A percentile compares a stretch with the other conserved stretches of the same genome.
Conservation (phyloP, 2,888 invertebrate species). For the Lithosia quadra region DNA sequence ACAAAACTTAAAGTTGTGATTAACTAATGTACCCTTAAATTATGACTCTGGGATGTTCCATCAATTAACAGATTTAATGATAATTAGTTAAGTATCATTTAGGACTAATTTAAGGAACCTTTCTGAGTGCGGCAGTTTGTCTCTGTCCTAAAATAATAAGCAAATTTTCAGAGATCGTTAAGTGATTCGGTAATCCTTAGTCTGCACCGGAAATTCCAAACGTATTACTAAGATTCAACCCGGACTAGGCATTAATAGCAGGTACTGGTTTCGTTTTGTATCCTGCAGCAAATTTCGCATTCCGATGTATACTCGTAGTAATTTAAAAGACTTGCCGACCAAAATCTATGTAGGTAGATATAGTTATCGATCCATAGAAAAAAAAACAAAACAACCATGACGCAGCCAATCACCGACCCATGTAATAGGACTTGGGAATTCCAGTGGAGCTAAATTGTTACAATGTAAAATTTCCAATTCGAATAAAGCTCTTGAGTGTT, state of each 20-base stretch:
- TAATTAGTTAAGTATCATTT: no score
- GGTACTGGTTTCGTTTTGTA: constrained; percentile 10
- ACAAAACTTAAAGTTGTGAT: no score
- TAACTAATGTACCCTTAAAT: no score
- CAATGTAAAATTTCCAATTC: constrained; percentile 30
- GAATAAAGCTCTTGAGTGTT: constrained; percentile 26
- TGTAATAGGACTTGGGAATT: constrained; percentile 40
- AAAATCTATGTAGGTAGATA: constrained; percentile 21
- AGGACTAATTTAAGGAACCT: no score
- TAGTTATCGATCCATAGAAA: constrained; percentile 27
- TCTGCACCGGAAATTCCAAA: constrained; percentile 12
- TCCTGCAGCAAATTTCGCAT: constrained; percentile 16
- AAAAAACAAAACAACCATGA: constrained; percentile 28
- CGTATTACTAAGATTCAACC: constrained; percentile 13
- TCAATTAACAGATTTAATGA: no score
- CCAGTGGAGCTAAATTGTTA: constrained; percentile 34
- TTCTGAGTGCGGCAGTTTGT: no score
- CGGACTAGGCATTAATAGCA: background rate
- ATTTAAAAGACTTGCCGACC: constrained; percentile 21
- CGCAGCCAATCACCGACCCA: constrained; percentile 34
- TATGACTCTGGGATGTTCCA: no score
- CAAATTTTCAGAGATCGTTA: background rate
- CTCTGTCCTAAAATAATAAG: background rate
- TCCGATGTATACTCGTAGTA: constrained; percentile 18
- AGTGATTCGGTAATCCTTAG: background rate